Evolutionary conservation across 1,140 invertebrate species (phyloP).

Genomic region (Apis florea): DNA sequence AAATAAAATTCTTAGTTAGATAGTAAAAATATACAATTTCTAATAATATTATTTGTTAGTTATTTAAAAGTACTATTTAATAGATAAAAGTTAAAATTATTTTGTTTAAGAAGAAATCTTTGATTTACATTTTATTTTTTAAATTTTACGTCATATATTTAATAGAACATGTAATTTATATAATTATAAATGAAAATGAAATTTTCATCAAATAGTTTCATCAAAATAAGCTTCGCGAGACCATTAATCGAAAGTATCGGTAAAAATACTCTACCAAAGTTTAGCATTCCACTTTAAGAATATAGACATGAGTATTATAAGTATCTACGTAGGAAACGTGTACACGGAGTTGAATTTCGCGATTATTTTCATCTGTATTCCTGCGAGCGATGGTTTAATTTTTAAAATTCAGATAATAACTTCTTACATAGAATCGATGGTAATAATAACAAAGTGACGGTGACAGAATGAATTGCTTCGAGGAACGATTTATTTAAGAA

Average conservation of each 20-base stretch:
- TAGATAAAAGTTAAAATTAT: too few relatives aligned
- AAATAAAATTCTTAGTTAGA: too few relatives aligned
- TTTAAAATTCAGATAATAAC: background rate
- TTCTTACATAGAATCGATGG: slow-evolving; percentile 6
- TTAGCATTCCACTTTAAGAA: background rate
- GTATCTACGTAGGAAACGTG: slow-evolving; percentile 21
- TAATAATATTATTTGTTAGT: background rate
- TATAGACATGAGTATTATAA: background rate
- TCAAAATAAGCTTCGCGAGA: background rate
- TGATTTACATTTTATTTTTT: too few relatives aligned
- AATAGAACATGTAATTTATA: too few relatives aligned
- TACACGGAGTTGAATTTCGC: background rate
- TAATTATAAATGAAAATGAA: background rate
- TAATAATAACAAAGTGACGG: background rate
- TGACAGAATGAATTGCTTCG: slow-evolving; percentile 23
- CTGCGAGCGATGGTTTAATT: background rate
- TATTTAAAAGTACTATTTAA: too few relatives aligned
- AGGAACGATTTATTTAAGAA: slow-evolving; percentile 10
- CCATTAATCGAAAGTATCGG: background rate
- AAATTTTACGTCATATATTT: too few relatives aligned
- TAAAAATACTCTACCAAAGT: background rate
- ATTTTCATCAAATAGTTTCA: background rate
- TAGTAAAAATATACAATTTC: background rate
- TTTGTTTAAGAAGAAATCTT: too few relatives aligned
- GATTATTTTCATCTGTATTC: background rate